Conservation (phyloP, 2,888 invertebrate species). For the Campopleginae sp. region DNA sequence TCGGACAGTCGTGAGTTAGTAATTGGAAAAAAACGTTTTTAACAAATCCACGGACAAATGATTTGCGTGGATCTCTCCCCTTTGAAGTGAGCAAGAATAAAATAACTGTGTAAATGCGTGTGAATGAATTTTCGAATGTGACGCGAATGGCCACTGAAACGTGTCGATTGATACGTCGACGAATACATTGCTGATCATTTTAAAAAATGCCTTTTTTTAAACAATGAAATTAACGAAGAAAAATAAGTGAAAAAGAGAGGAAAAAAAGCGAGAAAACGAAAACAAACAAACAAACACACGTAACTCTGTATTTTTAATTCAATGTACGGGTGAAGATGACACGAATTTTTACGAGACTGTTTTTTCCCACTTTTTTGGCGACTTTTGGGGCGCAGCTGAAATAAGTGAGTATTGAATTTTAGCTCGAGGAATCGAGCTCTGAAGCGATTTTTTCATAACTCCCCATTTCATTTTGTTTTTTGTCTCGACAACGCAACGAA, state of each 20-base stretch:
- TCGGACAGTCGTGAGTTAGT: too few relatives aligned
- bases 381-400: slow-evolving; percentile 83
- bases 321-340: slow-evolving; percentile 81
- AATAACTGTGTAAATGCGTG: slow-evolving; percentile 68
- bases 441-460: slow-evolving; percentile 76
- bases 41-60: not conserved
- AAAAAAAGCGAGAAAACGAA: slow-evolving; percentile 73
- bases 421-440: slow-evolving; percentile 79
- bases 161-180: slow-evolving; percentile 61
- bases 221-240: slow-evolving; percentile 69
- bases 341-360: slow-evolving; percentile 83
- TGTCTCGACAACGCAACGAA: slow-evolving; percentile 5
- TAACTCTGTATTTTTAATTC: slow-evolving; percentile 74
- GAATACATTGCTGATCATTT: slow-evolving; percentile 63
- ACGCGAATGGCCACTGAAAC: slow-evolving; percentile 52
- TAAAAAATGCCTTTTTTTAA: slow-evolving; percentile 39
- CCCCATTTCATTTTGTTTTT: slow-evolving; percentile 60
- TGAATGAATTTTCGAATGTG: slow-evolving; percentile 56
- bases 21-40: too few relatives aligned
- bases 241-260: slow-evolving; percentile 65
- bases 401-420: slow-evolving; percentile 83
- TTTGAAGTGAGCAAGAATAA: not conserved
- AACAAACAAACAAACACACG: slow-evolving; percentile 71
- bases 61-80: not conserved
- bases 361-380: slow-evolving; percentile 84